These are phyloP conservation scores for Pagrus major DNA, from an alignment of 2,113 vertebrate species.

Conservation along the genomic window DNA sequence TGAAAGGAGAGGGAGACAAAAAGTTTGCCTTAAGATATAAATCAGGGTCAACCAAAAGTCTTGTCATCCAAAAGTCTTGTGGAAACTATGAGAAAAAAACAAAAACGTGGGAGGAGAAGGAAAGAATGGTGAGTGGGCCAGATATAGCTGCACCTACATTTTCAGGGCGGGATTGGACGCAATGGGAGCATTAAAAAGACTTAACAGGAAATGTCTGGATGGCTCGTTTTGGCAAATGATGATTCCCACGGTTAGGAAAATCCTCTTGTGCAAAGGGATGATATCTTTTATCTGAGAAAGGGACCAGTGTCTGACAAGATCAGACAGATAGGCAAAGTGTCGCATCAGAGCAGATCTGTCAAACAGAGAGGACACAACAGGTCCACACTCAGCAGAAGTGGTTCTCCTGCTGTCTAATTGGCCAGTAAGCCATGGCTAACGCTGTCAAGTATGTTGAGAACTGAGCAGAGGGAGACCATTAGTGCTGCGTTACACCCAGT, in stretches of 20 bases:
- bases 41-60: slow-evolving; percentile 23
- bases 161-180: slow-evolving; percentile 28
- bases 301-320: slow-evolving; percentile 34
- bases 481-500: slow-evolving; percentile 34
- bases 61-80: slow-evolving; percentile 17
- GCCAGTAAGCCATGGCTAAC: slow-evolving; percentile 67
- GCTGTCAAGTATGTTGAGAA: slow-evolving; percentile 65
- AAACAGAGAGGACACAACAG: slow-evolving; percentile 58
- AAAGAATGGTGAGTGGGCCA: slow-evolving; percentile 21
- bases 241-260: slow-evolving; percentile 14
- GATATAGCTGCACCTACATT: slow-evolving; percentile 29
- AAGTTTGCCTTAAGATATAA: slow-evolving; percentile 24
- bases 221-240: slow-evolving; percentile 27
- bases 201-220: slow-evolving; percentile 27
- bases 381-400: slow-evolving; percentile 48
- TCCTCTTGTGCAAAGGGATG: slow-evolving; percentile 8
- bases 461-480: slow-evolving; percentile 50
- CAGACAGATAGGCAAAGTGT: slow-evolving; percentile 41
- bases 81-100: neutral
- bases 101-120: slow-evolving; percentile 39
- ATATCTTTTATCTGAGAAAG: slow-evolving; percentile 7
- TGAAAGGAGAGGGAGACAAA: slow-evolving; percentile 17
- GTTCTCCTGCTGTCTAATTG: slow-evolving; percentile 70
- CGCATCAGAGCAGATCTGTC: slow-evolving; percentile 58
- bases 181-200: slow-evolving; percentile 46